phyloP scores from a whole-genome alignment of 23 tunicate species.

The Ascidia mentula region DNA sequence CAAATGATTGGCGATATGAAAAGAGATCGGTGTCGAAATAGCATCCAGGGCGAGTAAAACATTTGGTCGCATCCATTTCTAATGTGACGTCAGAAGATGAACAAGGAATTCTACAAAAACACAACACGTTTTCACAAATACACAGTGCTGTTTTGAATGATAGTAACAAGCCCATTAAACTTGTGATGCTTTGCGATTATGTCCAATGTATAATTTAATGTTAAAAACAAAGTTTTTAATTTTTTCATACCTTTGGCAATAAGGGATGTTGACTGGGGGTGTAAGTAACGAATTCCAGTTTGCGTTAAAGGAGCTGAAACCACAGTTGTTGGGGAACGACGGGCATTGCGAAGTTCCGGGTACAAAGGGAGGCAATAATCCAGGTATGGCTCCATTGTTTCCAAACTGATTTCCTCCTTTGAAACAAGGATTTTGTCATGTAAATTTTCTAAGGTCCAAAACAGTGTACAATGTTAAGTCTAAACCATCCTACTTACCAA shows the following conservation, averaged over 20 bases:
- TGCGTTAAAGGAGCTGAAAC: background rate
- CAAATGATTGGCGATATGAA: slow-evolving; percentile 28
- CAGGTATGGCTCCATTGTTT: background rate
- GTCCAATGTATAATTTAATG: too few relatives aligned
- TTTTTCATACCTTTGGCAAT: slow-evolving; percentile 20
- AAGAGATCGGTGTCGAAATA: slow-evolving; percentile 36
- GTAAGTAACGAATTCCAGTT: background rate
- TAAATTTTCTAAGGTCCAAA: background rate
- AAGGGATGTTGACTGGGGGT: slow-evolving; percentile 11
- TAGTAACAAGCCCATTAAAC: background rate
- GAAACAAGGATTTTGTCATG: background rate
- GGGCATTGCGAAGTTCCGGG: background rate
- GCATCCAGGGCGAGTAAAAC: slow-evolving; percentile 36
- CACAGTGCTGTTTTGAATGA: background rate
- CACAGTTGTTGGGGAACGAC: slow-evolving; percentile 11
- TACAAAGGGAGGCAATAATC: background rate
- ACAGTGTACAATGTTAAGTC: background rate
- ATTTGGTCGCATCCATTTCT: slow-evolving; percentile 5
- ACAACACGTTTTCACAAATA: background rate
- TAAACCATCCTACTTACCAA: background rate
- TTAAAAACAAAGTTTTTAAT: too few relatives aligned
- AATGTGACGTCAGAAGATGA: slow-evolving; percentile 10
- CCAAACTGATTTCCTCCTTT: background rate
- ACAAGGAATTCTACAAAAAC: slow-evolving; percentile 39
- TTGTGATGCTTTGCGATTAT: background rate